Conservation (phyloP, 2,888 invertebrate species). For the Atethmia centrago region DNA sequence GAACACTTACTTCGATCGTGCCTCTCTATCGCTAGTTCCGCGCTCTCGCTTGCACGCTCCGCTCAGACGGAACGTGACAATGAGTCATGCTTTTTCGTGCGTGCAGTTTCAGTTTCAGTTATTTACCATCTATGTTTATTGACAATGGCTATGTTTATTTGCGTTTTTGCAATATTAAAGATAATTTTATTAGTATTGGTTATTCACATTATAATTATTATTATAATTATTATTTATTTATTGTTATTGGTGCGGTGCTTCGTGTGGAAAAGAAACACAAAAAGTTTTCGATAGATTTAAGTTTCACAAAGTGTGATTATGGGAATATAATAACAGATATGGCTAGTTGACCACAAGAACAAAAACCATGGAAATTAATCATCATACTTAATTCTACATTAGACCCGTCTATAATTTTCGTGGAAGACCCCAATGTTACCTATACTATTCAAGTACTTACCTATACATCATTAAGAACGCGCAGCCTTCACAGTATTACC, state of each 20-base stretch:
- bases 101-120: no score
- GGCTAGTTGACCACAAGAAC: slow-evolving; percentile 23
- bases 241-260: no score
- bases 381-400: slow-evolving; percentile 49
- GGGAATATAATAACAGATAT: slow-evolving; percentile 31
- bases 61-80: no score
- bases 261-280: not conserved
- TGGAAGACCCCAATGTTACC: not conserved
- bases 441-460: not conserved
- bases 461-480: slow-evolving; percentile 12
- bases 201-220: not conserved
- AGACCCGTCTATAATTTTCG: slow-evolving; percentile 13
- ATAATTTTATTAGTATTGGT: not conserved
- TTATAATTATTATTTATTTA: no score
- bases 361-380: slow-evolving; percentile 40
- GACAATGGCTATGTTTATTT: not conserved
- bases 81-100: no score
- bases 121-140: not conserved
- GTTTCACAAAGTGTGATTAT: slow-evolving; percentile 19
- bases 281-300: not conserved
- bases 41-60: no score
- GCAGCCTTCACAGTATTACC: slow-evolving; percentile 28
- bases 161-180: not conserved
- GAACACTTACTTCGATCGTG: no score
- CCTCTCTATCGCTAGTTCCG: no score